Conservation (phyloP, 2,888 invertebrate species). For the Cremastinae sp. region DNA sequence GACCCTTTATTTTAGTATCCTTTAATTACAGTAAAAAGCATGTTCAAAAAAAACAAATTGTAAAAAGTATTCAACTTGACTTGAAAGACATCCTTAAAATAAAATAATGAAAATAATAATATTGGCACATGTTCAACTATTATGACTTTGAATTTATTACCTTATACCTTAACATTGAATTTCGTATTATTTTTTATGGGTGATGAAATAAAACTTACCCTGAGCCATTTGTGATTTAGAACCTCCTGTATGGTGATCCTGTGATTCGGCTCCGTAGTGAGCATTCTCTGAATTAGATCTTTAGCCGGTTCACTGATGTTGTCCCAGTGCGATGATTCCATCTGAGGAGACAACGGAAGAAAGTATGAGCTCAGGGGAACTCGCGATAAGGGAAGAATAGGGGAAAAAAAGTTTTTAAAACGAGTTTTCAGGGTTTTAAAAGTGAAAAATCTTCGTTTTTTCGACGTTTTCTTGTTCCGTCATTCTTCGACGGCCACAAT, state of each 20-base stretch:
- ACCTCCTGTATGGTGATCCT: slow-evolving; percentile 97
- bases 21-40: no score
- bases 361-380: neutral
- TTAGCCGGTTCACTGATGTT: slow-evolving; percentile 96
- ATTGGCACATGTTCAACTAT: no score
- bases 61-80: no score
- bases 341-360: slow-evolving; percentile 82
- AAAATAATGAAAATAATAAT: no score
- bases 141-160: no score
- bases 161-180: no score
- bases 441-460: slow-evolving; percentile 11
- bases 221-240: slow-evolving; percentile 97
- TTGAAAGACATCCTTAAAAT: no score
- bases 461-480: slow-evolving; percentile 4
- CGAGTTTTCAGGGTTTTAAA: slow-evolving; percentile 6
- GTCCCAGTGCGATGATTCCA: slow-evolving; percentile 95
- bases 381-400: neutral
- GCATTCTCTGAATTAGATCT: slow-evolving; percentile 96
- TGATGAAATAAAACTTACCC: slow-evolving; percentile 85
- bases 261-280: slow-evolving; percentile 94
- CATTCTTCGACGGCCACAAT: slow-evolving; percentile 31
- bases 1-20: no score
- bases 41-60: no score
- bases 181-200: no score
- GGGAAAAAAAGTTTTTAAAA: neutral